Conservation (phyloP, 2,797 vertebrate genomes). For the Eleutherodactylus coqui region DNA sequence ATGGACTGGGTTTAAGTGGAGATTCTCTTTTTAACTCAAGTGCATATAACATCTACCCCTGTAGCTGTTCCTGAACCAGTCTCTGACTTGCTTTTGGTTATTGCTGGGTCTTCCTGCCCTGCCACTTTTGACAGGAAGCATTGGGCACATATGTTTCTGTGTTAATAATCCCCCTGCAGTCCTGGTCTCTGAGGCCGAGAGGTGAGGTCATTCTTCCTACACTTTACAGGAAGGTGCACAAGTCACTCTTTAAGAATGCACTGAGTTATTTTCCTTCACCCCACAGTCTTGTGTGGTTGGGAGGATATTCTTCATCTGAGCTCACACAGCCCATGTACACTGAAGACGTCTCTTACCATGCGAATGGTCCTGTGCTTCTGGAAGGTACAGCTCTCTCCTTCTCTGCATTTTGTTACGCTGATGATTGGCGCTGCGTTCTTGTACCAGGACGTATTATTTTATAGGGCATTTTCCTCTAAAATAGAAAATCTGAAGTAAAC, state of each 20-base stretch:
- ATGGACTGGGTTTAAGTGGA: too few species aligned
- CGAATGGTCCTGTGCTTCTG: background rate
- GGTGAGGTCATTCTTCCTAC: slow-evolving; percentile 42
- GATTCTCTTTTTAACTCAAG: too few species aligned
- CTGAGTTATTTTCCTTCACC: slow-evolving; percentile 27
- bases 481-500: too few species aligned
- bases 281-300: background rate
- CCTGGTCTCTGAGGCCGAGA: background rate
- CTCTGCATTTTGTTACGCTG: background rate
- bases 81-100: background rate
- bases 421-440: background rate
- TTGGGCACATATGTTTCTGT: background rate
- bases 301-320: slow-evolving; percentile 17
- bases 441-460: background rate
- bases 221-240: slow-evolving; percentile 37
- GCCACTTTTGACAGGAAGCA: background rate
- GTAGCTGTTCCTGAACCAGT: background rate
- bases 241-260: slow-evolving; percentile 42
- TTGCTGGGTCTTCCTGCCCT: background rate
- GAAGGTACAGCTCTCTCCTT: background rate
- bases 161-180: slow-evolving; percentile 31
- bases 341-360: background rate
- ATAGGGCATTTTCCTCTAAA: too few species aligned
- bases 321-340: background rate
- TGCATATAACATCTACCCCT: background rate